Base-by-base conservation (phyloP, 2,797 vertebrate genomes). In the Linurgus olivaceus region DNA sequence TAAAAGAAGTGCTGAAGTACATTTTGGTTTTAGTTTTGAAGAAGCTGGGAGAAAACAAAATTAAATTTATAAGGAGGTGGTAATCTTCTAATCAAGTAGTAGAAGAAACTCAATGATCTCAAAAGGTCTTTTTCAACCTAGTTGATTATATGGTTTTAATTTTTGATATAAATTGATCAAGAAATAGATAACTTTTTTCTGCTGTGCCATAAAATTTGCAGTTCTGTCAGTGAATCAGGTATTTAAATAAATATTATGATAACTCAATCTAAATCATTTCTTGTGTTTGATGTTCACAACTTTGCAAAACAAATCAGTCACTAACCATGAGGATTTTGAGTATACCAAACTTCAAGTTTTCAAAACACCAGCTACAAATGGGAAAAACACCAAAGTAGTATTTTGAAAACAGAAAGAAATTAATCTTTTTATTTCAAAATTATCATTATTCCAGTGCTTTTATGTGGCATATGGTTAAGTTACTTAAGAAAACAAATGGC, bases 101-200 rank as follows among this genome's bases (percentile, higher is more conserved):
- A 13, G n/a, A 58, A 72, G 25, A 33, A 94, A 38, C 11, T 61
- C 62, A 28, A 0, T 51, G 45, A 68, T 61, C 16, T 45, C 13
- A 14, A 20, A 67, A 38, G 33, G 5, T 52, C 5, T 61, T 61
- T 33, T 61, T 24, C 11, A 25, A 1, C 7, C 13, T 76, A 61
- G 24, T 14, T 47, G 33, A 21, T 86, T 1, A 7, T 25, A 38
- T 25, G 1, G 23, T 88, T 86, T 86, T 51, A 63, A 31, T 75
- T 86, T 86, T 62, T 75, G 28, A 13, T 45, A 71, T 17, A 84
- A 84, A 82, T 20, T 42, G 29, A 51, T 93, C 17, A 70, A 75
- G 48, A 63, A 84, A 58, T 67, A 93, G 67, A 73, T 52, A 83
- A 62, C 3, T 4, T 45, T 72, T 67, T 89, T 21, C 52, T 88